Conservation (phyloP, 2,888 invertebrate genomes). For the Acleris laterana region DNA sequence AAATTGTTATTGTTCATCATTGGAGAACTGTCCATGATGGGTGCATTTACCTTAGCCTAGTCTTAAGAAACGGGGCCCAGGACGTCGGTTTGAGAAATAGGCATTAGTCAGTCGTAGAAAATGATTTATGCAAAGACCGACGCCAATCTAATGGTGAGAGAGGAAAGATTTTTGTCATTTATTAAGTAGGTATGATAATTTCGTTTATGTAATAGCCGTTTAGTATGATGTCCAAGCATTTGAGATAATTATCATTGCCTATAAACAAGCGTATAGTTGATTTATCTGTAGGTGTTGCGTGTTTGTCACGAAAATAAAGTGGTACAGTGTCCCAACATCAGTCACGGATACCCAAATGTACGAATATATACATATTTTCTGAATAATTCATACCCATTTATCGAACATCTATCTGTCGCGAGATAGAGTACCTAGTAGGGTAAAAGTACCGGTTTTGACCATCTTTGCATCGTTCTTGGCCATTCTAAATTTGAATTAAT, state of each 20-base stretch:
- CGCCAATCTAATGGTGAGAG: conserved; percentile 8
- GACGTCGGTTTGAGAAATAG: conserved; percentile 12
- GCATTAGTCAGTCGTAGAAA: conserved; percentile 10
- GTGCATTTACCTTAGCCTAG: no score
- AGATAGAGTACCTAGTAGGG: no score
- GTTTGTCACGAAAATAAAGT: neutral
- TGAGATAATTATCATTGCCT: neutral
- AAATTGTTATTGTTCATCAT: no score
- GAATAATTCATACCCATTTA: neutral
- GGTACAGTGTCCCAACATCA: neutral
- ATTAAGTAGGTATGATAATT: conserved; percentile 4
- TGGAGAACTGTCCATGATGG: no score
- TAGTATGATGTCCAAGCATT: neutral
- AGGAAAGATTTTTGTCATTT: conserved; percentile 17
- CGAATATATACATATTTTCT: neutral
- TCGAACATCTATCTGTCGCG: neutral
- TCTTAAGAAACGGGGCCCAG: no score
- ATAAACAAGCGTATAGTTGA: neutral
- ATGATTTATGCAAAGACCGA: conserved; percentile 17
- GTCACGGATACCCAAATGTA: neutral
- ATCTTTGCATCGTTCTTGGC: no score
- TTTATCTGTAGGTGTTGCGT: neutral
- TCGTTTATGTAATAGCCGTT: conserved; percentile 12
- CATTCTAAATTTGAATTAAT: no score
- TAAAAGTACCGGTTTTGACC: no score